Evolutionary conservation across 2,797 vertebrate species (phyloP).

Genomic region (Basileuterus tristriatus): DNA sequence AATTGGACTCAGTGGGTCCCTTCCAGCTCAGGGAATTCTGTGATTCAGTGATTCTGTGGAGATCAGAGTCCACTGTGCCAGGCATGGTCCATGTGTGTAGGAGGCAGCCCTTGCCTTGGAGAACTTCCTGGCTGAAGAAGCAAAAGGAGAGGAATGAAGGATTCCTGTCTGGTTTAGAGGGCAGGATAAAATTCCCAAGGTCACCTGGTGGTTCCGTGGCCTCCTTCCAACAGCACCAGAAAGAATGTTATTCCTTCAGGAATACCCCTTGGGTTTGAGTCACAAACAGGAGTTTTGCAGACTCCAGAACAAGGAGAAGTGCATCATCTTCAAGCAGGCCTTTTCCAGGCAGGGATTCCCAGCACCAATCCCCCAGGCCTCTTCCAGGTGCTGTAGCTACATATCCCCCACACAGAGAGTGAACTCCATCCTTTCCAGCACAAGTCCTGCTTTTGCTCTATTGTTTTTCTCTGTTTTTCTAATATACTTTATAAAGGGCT

Average conservation of each 20-base stretch:
- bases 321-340: not conserved
- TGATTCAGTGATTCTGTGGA: not conserved
- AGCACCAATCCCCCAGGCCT: not conserved
- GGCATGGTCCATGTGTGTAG: not conserved
- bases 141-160: not conserved
- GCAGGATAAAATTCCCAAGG: not conserved
- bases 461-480: not conserved
- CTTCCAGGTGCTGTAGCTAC: not conserved
- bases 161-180: not conserved
- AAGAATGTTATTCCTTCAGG: not conserved
- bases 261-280: not conserved
- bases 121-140: not conserved
- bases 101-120: not conserved
- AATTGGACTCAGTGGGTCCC: not conserved
- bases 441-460: not conserved
- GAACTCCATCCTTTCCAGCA: not conserved
- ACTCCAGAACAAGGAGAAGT: not conserved
- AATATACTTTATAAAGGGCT: not conserved
- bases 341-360: not conserved
- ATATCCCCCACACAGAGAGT: not conserved
- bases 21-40: not conserved
- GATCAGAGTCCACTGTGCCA: not conserved
- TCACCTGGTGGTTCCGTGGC: rapidly evolving
- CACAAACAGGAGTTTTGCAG: not conserved
- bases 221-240: not conserved